Evolutionary conservation across 2,888 invertebrate species (phyloP).

Genomic region (Plebejus melissa): DNA sequence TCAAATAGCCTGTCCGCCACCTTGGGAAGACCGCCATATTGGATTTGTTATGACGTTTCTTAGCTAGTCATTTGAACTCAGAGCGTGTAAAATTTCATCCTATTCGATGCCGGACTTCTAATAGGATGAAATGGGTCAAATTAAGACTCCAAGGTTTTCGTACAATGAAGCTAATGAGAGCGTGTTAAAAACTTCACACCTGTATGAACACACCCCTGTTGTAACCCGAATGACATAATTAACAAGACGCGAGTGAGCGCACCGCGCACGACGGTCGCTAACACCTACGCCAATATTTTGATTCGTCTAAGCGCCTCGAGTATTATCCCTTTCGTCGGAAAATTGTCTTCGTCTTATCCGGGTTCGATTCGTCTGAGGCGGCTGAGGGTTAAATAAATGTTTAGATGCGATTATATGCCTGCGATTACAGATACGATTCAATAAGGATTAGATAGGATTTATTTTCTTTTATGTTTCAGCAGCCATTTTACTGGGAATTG

Average conservation of each 20-base stretch:
- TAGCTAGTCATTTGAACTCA: no score
- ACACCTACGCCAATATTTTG: conserved; percentile 6
- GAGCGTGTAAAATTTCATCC: no score
- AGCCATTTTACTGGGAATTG: background rate
- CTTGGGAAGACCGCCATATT: no score
- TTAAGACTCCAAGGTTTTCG: no score
- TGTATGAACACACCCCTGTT: background rate
- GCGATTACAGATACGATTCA: conserved; percentile 1
- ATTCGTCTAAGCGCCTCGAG: background rate
- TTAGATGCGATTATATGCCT: conserved; percentile 10
- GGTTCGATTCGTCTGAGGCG: background rate
- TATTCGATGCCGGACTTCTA: no score
- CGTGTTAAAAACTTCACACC: background rate
- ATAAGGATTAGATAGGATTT: background rate
- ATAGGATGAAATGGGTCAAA: no score
- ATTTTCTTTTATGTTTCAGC: conserved; percentile 2
- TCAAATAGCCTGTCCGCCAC: no score
- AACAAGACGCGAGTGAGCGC: conserved; percentile 6
- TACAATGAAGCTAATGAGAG: no score
- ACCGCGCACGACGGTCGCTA: background rate
- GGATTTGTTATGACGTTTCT: no score
- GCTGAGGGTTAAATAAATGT: conserved; percentile 21
- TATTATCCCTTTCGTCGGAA: background rate
- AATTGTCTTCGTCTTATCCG: conserved; percentile 23
- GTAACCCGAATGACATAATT: conserved; percentile 8